A percentile compares a stretch with the other conserved stretches of the same genome.
Evolutionary conservation across 2,113 vertebrate genomes (phyloP).

Genomic region (Scalopus aquaticus): DNA sequence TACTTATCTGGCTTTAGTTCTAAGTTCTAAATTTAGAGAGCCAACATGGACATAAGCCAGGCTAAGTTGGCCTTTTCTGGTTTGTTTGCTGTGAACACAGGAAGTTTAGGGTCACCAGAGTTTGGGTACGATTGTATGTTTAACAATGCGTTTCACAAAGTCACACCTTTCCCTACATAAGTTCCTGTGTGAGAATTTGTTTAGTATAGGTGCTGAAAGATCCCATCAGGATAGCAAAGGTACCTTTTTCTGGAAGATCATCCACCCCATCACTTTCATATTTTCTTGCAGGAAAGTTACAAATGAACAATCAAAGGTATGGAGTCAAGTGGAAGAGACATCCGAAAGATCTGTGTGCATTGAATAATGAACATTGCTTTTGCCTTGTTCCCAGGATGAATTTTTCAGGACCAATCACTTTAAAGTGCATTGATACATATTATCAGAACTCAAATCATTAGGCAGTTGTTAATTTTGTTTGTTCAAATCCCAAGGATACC

Average conservation of each 20-base stretch:
- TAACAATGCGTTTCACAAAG: background rate
- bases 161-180: background rate
- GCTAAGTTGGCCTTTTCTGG: background rate
- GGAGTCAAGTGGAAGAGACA: constrained; percentile 52
- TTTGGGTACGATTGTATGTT: background rate
- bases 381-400: constrained; percentile 30
- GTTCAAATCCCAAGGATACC: constrained; percentile 68
- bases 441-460: constrained; percentile 60
- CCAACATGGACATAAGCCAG: background rate
- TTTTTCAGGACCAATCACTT: constrained; percentile 8
- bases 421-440: constrained; percentile 50
- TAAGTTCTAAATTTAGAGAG: constrained; percentile 13
- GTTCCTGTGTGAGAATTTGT: background rate
- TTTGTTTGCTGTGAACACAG: background rate
- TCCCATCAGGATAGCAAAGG: constrained; percentile 54
- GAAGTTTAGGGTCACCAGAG: background rate
- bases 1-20: background rate
- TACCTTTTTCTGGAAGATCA: constrained; percentile 58
- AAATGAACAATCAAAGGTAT: constrained; percentile 59
- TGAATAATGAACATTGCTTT: constrained; percentile 44
- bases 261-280: constrained; percentile 15
- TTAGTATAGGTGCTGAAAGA: background rate
- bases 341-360: constrained; percentile 62
- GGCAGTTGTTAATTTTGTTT: constrained; percentile 32
- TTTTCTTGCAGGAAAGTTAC: constrained; percentile 48